Conservation (phyloP, 2,797 vertebrate species). For the Streptopelia turtur region DNA sequence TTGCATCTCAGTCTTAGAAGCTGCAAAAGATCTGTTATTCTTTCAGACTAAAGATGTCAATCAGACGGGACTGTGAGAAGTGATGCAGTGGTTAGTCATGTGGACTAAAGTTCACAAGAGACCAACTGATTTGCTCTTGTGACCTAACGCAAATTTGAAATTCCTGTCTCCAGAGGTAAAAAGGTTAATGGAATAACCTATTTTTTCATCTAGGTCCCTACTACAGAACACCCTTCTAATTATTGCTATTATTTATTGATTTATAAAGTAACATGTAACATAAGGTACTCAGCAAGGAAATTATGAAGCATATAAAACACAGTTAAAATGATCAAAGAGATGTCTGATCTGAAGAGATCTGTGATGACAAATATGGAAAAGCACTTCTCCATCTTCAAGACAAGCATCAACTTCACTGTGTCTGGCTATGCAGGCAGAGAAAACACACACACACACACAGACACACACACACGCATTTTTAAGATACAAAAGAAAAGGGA, state of each 20-base stretch:
- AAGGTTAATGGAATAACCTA: constrained; percentile 72
- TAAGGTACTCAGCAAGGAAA: constrained; percentile 65
- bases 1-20: constrained; percentile 30
- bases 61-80: constrained; percentile 13
- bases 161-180: constrained; percentile 63
- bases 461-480: not conserved
- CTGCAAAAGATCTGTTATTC: constrained; percentile 32
- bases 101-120: constrained; percentile 47
- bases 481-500: not conserved
- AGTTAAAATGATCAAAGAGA: constrained; percentile 63
- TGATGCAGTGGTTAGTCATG: constrained; percentile 19
- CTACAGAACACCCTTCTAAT: constrained; percentile 52
- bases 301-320: constrained; percentile 49
- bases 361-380: constrained; percentile 54
- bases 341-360: constrained; percentile 53
- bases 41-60: constrained; percentile 34
- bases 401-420: constrained; percentile 5
- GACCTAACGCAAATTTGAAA: constrained; percentile 64
- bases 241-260: constrained; percentile 72
- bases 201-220: constrained; percentile 44
- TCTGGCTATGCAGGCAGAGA: not conserved
- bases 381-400: constrained; percentile 38
- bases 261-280: constrained; percentile 54
- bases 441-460: not conserved
- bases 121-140: constrained; percentile 48